A percentile compares a stretch with the other conserved stretches of the same genome.
Conservation (phyloP, 2,888 invertebrate genomes). For the Brachylomia viminalis region DNA sequence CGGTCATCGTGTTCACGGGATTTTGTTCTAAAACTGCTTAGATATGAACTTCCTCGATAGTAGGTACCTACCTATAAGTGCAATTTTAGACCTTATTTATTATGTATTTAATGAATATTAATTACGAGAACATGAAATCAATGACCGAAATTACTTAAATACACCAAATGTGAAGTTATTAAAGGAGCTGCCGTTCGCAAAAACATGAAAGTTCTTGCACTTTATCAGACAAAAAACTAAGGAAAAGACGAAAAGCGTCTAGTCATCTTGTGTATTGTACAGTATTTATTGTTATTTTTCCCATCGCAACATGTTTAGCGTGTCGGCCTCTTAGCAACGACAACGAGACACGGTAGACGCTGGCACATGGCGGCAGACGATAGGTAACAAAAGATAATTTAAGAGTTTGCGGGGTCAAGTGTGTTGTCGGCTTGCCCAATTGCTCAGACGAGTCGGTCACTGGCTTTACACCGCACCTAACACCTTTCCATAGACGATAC, state of each 20-base stretch:
- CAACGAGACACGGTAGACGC: slow-evolving; percentile 76
- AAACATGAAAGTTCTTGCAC: not conserved
- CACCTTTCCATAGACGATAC: slow-evolving; percentile 68
- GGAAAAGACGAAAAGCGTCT: slow-evolving; percentile 10
- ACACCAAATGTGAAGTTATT: not conserved
- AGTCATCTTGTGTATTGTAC: not conserved
- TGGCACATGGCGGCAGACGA: slow-evolving; percentile 75
- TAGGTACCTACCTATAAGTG: not conserved
- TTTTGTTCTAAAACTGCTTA: too few relatives aligned
- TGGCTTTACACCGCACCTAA: slow-evolving; percentile 78
- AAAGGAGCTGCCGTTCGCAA: not conserved
- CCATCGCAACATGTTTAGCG: slow-evolving; percentile 13
- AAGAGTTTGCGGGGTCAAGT: slow-evolving; percentile 87
- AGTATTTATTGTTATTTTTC: slow-evolving; percentile 20
- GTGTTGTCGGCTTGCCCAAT: slow-evolving; percentile 85
- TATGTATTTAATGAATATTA: not conserved
- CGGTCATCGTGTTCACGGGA: too few relatives aligned
- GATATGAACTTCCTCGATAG: too few relatives aligned
- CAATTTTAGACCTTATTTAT: not conserved
- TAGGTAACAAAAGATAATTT: slow-evolving; percentile 85
- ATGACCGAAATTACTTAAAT: not conserved
- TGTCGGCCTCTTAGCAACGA: slow-evolving; percentile 70
- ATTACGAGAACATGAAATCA: not conserved
- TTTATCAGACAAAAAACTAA: not conserved
- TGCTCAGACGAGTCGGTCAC: slow-evolving; percentile 85